Evolutionary conservation across 2,888 invertebrate species (phyloP).

Genomic region (Aricia artaxerxes): DNA sequence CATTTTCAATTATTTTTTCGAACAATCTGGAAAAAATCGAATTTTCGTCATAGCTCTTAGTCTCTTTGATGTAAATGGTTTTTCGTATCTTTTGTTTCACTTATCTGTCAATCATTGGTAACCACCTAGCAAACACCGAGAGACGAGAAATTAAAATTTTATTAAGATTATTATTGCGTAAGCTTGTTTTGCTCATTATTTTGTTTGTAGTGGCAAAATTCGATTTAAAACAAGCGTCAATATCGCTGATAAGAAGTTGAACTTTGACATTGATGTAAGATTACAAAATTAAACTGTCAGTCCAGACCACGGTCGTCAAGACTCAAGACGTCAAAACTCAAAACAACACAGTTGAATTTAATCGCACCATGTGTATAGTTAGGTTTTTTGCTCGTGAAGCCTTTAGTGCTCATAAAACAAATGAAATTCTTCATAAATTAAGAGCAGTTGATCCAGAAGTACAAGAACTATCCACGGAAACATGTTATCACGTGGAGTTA

Average conservation of each 20-base stretch:
- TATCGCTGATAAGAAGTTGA: constrained; percentile 50
- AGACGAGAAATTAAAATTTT: too few species aligned
- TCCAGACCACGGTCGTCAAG: neutral
- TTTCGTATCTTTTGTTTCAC: too few species aligned
- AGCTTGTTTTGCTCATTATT: constrained; percentile 33
- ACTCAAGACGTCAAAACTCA: neutral
- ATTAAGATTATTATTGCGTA: constrained; percentile 25
- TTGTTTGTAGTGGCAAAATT: constrained; percentile 32
- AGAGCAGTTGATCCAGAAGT: constrained; percentile 71
- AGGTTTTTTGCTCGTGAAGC: constrained; percentile 83
- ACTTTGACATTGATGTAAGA: constrained; percentile 76
- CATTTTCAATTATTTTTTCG: too few species aligned
- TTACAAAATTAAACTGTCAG: constrained; percentile 31
- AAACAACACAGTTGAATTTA: constrained; percentile 26
- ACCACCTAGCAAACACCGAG: too few species aligned
- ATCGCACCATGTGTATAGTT: constrained; percentile 73
- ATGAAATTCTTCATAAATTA: constrained; percentile 79
- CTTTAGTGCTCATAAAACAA: constrained; percentile 80
- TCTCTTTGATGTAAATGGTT: too few species aligned
- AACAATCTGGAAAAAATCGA: too few species aligned
- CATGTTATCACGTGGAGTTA: constrained; percentile 90
- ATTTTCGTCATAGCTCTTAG: too few species aligned
- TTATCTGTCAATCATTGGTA: too few species aligned
- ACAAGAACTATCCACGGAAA: constrained; percentile 83
- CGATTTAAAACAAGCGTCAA: constrained; percentile 56